These are phyloP conservation scores for Ryuthela nishihirai DNA, from an alignment of 2,888 invertebrate species.

Conservation along the genomic window DNA sequence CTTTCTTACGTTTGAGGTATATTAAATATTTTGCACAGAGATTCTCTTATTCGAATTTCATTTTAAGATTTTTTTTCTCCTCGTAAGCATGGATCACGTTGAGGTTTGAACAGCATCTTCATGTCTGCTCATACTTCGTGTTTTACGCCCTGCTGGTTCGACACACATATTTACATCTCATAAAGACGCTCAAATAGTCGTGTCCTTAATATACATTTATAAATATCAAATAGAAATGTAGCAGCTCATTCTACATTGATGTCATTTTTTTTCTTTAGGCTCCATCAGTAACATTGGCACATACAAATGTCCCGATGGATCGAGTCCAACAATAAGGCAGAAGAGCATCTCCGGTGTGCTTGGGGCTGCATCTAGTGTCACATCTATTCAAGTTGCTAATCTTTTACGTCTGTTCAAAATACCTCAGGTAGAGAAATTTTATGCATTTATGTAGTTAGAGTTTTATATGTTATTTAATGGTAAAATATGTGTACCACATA, in stretches of 20 bases:
- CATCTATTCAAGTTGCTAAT: constrained; percentile 94
- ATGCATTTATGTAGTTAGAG: too few species aligned
- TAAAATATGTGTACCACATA: too few species aligned
- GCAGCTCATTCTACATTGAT: not conserved
- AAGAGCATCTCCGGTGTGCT: constrained; percentile 86
- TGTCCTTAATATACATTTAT: not conserved
- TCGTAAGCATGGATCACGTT: too few species aligned
- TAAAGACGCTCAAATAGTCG: not conserved
- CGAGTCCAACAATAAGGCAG: constrained; percentile 65
- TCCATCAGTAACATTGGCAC: constrained; percentile 80
- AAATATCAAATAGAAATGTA: not conserved
- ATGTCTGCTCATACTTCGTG: too few species aligned
- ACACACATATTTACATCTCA: not conserved
- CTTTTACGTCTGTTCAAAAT: constrained; percentile 85
- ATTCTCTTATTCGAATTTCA: too few species aligned
- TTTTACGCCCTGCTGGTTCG: too few species aligned
- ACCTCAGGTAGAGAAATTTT: constrained; percentile 65
- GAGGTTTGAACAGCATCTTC: too few species aligned
- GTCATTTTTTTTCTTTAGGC: constrained; percentile 59
- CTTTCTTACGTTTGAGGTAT: too few species aligned
- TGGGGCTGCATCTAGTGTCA: constrained; percentile 87
- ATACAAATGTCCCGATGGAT: constrained; percentile 62
- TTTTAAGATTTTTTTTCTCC: too few species aligned
- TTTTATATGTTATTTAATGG: too few species aligned
- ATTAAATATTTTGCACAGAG: too few species aligned